phyloP scores from a whole-genome alignment of 1,140 invertebrate genomes.

The Eumaeus atala region DNA sequence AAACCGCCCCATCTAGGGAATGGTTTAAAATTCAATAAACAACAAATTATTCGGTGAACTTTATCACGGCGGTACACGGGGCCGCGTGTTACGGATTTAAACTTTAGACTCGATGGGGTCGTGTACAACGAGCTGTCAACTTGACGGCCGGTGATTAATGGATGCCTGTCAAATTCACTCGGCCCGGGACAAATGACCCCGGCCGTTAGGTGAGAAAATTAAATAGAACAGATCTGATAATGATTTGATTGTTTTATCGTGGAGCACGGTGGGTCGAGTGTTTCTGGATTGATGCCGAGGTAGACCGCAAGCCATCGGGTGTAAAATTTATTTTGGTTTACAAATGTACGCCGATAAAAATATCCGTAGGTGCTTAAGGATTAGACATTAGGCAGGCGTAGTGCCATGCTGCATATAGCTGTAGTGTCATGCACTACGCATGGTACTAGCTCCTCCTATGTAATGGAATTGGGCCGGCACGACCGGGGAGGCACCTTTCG shows the following conservation, averaged over 20 bases:
- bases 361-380: no score
- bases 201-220: conserved; percentile 6
- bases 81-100: background rate
- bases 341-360: no score
- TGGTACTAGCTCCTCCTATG: no score
- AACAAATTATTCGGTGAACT: background rate
- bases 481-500: no score
- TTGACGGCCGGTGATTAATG: conserved; percentile 5
- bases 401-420: no score
- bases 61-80: background rate
- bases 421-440: no score
- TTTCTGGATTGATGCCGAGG: no score
- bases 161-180: conserved; percentile 6
- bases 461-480: no score
- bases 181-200: conserved; percentile 5
- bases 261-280: background rate
- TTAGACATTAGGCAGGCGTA: no score
- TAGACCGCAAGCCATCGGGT: no score
- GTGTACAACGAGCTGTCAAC: conserved; percentile 1
- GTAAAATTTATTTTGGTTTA: no score
- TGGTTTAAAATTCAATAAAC: conserved; percentile 5
- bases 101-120: conserved; percentile 8
- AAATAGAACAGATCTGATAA: conserved; percentile 3
- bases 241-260: conserved; percentile 10
- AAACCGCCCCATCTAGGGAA: background rate